Evolutionary conservation across 2,888 invertebrate genomes (phyloP), one percentile per base, ranked within the genome.

Genomic region (Caenorhabditis sp.): DNA sequence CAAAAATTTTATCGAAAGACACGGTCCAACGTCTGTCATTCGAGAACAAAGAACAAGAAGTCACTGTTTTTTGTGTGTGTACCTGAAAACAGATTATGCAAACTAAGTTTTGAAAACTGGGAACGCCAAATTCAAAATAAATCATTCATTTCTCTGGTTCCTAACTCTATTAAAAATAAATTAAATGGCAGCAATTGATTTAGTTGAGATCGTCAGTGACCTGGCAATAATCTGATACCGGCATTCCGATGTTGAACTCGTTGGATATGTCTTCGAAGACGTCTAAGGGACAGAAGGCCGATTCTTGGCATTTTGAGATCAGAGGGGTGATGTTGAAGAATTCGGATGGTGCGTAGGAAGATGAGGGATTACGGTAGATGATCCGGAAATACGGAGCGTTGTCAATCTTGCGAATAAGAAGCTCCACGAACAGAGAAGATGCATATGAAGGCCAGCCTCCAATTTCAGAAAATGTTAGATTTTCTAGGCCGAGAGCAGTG

Each of bases 371-470:
- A 64, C 79, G 79, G 64, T 79, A 79, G 63, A 79, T 58, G 0
- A 79, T 8, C 70, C 64, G 70, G 22, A 77, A 77, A 70, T 54
- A 69, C 1, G 69, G 61, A 26, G 28, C 44, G 6, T 51, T 63
- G 19, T 69, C 69, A 49, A n/a, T 63, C 44, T 44, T 68, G 38
- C 44, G 26, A n/a, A 56, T 26, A 16, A 56, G 56, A 8, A 70
- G 63, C 10, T 79, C 79, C 22, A 79, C 19, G 16, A 79, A 79
- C 24, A 79, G 31, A 8, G 79, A 63, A 58, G 79, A 70, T 7
- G 77, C 77, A 54, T 79, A 79, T 14, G 63, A 16, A 5, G 79
- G 79, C 79, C 79, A 79, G 26, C 79, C 70, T 10, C 79, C 70
- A 7, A 70, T 64, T 64, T 79, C 79, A 35, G 64, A 70, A n/a